Evolutionary conservation across 2,888 invertebrate genomes (phyloP), one percentile per base, ranked within the genome.

Genomic region (Luperina testacea): DNA sequence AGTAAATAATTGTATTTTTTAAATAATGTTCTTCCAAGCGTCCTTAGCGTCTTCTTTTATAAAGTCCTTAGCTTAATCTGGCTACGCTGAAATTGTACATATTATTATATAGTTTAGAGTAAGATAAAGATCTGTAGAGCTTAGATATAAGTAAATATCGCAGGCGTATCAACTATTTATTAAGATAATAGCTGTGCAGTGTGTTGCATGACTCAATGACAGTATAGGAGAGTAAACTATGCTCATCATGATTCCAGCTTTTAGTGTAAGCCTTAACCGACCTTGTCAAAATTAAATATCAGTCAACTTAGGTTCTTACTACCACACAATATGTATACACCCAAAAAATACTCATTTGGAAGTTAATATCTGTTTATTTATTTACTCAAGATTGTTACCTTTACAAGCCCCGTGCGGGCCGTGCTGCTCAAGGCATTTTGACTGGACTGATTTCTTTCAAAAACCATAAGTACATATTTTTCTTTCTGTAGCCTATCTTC

Each of bases 21-120:
- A 61, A 51, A 63, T 27, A 48, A 78, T 78, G 38, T 0, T 51
- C n/a, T 51, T 42, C 9, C 20, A 80, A 59, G 51, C 67, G 42
- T 32, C 61, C 20, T n/a, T 73, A 32, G 5, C 59, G 32, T 61
- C 15, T 53, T 61, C 9, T 17, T 48, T 17, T 24, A 24, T 11
- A 48, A 67, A 17, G 20, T 17, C 59, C 24, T 61, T 57, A 75
- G 69, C 81, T 81, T 63, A 81, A 75, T 75, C 81, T 63, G 69
- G 75, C 69, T 69, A 64, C 42, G 24, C 38, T 80, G 24, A 80
- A 70, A 75, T 75, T 75, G 75, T 80, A 38, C 4, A 74, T 24
- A 79, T n/a, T n/a, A n/a, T n/a, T n/a, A n/a, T 15, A 17, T 72
- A 74, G 53, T 68, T 68, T 51, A 64, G 1, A 48, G 2, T 78